Conservation (phyloP, 2,113 vertebrate species). For the Potamarius usumacintae region DNA sequence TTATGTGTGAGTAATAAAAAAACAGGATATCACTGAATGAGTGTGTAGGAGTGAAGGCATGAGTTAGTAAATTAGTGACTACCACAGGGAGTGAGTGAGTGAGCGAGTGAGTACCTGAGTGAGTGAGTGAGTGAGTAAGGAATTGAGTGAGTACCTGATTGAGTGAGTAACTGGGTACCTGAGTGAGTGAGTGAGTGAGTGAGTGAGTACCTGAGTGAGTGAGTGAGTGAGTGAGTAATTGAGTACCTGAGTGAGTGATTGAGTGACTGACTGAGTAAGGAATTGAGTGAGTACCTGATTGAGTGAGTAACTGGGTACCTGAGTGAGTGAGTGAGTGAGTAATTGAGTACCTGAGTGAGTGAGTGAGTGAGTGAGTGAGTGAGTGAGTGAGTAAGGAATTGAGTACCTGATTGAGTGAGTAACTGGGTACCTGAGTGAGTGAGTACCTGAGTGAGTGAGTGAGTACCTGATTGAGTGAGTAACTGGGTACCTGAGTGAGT, state of each 20-base stretch:
- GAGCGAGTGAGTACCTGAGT: neutral
- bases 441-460: neutral
- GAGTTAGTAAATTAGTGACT: no score
- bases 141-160: neutral
- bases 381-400: neutral
- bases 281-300: neutral
- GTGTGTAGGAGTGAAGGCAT: no score
- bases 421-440: neutral
- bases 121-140: neutral
- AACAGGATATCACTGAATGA: neutral
- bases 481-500: neutral
- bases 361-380: neutral
- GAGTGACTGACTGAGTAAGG: fast-evolving
- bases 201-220: neutral
- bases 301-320: neutral
- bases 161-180: neutral
- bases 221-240: no score
- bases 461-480: neutral
- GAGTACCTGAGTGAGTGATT: no score
- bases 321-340: no score
- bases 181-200: neutral
- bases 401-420: neutral
- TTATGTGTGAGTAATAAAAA: neutral
- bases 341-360: neutral
- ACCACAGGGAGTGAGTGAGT: no score